Evolutionary conservation across 2,797 vertebrate species (phyloP), one percentile per base, ranked within the genome.

Genomic region (Acanthis flammea): DNA sequence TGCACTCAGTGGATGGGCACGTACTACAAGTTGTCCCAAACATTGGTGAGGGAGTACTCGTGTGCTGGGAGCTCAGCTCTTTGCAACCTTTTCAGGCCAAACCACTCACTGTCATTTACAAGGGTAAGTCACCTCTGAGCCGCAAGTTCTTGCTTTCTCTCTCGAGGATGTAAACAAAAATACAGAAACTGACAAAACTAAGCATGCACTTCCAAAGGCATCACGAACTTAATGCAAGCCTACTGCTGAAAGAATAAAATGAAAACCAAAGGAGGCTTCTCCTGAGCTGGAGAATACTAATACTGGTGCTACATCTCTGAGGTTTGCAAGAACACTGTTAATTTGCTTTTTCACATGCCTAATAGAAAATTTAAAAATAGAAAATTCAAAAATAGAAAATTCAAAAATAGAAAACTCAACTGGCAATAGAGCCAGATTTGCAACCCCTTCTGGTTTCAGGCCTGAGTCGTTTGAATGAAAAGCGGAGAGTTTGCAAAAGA

Each of bases 1-100:
- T 27, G 47, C 50, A 55, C 31, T 19, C 27, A 8, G 30, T 4
- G 14, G 10, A 62, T 11, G 30, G 16, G 33, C 9, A 50, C 0
- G 0, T 7, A 31, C 35, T 24, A 22, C 42, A 81, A 83, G 74
- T 12, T 41, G 54, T 67, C 60, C 73, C 55, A 88, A 68, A 60
- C 1, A 3, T 15, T 10, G 28, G 30, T 14, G 70, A 39, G 14
- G 12, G 53, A 39, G 39, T n/a, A 70, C 33, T 39, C 0, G 0
- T 3, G 17, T 12, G 23, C 74, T 57, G 6, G 0, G 33, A 66
- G 30, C 33, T 45, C 4, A 2, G 42, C 19, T 72, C 78, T 51
- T 27, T 8, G 37, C 33, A 91, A 35, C 61, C 44, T 39, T 54
- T 42, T 12, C 8, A 31, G 70, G 39, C 45, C 10, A 3, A 50